A percentile compares a stretch with the other conserved stretches of the same genome.
phyloP scores from a whole-genome alignment of 2,797 vertebrate genomes.

The Spinus olivaceus region DNA sequence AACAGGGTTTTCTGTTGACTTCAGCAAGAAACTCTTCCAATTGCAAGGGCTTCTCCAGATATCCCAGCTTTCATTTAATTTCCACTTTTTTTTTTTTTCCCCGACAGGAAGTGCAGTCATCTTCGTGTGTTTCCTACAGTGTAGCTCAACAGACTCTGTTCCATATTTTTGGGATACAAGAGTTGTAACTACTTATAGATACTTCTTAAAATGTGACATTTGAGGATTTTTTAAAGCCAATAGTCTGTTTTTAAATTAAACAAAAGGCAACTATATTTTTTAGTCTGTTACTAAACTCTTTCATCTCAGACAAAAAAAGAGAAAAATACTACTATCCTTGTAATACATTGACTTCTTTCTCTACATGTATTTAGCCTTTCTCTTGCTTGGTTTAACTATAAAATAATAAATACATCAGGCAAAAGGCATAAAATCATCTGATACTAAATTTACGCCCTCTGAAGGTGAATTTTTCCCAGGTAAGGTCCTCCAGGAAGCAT shows the following conservation, averaged over 20 bases:
- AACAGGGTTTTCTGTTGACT: not conserved
- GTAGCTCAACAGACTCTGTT: not conserved
- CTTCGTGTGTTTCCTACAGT: not conserved
- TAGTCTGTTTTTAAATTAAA: not conserved
- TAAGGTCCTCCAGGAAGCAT: not conserved
- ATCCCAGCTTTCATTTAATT: not conserved
- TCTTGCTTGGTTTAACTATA: not conserved
- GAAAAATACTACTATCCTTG: not conserved
- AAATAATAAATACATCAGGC: not conserved
- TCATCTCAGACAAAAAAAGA: rapidly evolving
- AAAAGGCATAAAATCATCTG: not conserved
- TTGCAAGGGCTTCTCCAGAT: not conserved
- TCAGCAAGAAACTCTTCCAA: not conserved
- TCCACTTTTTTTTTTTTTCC: not conserved
- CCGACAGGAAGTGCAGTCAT: rapidly evolving
- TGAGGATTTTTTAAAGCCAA: not conserved
- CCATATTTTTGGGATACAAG: not conserved
- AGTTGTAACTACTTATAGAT: not conserved
- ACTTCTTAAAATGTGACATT: not conserved
- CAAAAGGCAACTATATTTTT: not conserved
- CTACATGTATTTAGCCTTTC: not conserved
- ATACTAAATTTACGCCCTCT: not conserved
- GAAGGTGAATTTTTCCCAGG: not conserved
- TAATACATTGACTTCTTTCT: not conserved
- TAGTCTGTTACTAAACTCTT: not conserved